Base-by-base conservation (phyloP, 2,888 invertebrate genomes). In the Nematopogon swammerdamellus region DNA sequence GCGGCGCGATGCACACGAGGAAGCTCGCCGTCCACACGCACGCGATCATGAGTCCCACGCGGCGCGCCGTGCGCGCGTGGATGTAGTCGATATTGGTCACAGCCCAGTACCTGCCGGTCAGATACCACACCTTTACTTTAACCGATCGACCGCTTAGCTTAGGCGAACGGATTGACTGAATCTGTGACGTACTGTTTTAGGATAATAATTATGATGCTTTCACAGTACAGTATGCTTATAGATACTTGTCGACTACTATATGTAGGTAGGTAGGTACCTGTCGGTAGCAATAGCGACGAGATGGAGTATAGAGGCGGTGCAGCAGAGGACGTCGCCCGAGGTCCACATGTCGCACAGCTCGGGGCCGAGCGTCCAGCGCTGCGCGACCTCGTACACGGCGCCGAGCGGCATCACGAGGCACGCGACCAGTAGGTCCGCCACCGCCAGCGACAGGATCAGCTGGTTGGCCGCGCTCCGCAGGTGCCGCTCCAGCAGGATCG, bases 301-400 rank as follows among this genome's bases (percentile, higher is more conserved):
- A 72, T 91, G 91, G 51, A 91, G 77, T 59, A 91, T 91, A 49
- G 89, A 89, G 44, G 91, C 90, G 20, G 90, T 90, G 72, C 95
- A 95, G 71, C 95, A 94, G 16, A 95, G 83, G 18, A 96, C 95
- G 68, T 96, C 95, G 52, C 91, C 90, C 30, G 91, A 91, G 25
- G 94, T 93, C 94, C 94, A 95, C 86, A 95, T 91, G 72, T 96
- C 95, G 73, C 96, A 95, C 51, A 93, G 82, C 63, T 90, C 89
- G 20, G 92, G 89, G 50, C 93, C 93, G 56, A 95, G 80, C 58
- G 87, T 87, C 94, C 94, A 94, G 68, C 89, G 85, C 65, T 87
- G 84, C 55, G 86, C 87, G 53, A 89, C 87, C 73, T 90, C 88
- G 70, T 89, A 89, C 57, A 89, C 88, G 50, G 89, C 89, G 50